These are phyloP conservation scores for Philhelius pedissequus DNA, from an alignment of 2,888 invertebrate species.

Conservation along the genomic window DNA sequence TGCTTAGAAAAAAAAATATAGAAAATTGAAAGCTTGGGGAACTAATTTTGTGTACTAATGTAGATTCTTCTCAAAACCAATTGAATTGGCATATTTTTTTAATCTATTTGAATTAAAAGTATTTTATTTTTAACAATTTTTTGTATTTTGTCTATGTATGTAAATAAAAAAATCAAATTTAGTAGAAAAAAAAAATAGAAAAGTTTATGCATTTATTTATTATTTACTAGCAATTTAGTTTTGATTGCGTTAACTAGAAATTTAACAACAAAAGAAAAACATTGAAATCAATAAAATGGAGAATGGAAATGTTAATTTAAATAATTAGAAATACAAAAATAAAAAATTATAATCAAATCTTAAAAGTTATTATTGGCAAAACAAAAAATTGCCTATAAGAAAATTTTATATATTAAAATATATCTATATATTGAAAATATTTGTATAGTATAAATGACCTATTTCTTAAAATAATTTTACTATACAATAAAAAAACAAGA, in stretches of 20 bases:
- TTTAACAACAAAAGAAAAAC: background rate
- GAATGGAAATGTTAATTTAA: constrained; percentile 48
- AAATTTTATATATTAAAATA: constrained; percentile 61
- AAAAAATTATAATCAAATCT: constrained; percentile 63
- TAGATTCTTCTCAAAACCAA: no score
- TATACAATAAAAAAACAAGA: constrained; percentile 36
- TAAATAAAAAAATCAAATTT: no score
- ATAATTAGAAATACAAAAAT: constrained; percentile 1
- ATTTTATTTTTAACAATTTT: no score
- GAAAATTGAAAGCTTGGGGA: no score
- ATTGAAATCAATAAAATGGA: background rate
- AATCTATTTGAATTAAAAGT: no score
- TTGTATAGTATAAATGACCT: constrained; percentile 60
- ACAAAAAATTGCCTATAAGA: constrained; percentile 63
- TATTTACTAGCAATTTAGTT: background rate
- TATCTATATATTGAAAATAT: constrained; percentile 65
- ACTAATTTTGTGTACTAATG: no score
- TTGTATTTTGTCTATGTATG: no score
- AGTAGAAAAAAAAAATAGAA: no score
- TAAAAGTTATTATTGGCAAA: constrained; percentile 64
- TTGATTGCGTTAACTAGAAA: background rate
- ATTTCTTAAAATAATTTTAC: constrained; percentile 66
- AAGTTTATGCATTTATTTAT: no score
- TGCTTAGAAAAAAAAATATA: no score
- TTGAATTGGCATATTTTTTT: no score